Conservation (phyloP, 2,113 vertebrate species). For the Aramus guarauna region DNA sequence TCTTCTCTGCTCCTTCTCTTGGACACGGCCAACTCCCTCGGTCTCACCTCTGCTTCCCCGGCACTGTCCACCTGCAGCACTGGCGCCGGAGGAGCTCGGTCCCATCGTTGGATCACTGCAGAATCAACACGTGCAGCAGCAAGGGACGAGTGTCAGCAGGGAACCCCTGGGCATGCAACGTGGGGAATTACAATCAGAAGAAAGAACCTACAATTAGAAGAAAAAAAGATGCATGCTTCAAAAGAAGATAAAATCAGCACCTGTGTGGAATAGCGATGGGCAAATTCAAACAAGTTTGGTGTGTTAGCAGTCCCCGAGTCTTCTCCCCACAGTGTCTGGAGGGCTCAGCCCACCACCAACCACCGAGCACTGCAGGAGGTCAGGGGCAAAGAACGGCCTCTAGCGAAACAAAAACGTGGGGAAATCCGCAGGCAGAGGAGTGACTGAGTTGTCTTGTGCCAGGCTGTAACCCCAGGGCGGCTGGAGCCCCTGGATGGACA, state of each 20-base stretch:
- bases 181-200: background rate
- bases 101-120: background rate
- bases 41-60: background rate
- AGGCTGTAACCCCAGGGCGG: background rate
- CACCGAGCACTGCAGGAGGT: accelerated
- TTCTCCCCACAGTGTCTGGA: background rate
- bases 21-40: background rate
- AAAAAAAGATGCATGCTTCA: background rate
- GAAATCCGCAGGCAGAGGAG: background rate
- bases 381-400: accelerated
- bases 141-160: background rate
- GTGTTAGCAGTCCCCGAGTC: accelerated
- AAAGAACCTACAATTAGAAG: background rate
- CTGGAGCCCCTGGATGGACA: background rate
- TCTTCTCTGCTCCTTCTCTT: background rate
- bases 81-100: background rate
- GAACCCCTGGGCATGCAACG: background rate
- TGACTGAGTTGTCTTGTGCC: background rate
- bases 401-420: accelerated
- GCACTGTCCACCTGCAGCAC: background rate
- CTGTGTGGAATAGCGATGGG: background rate
- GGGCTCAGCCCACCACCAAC: background rate
- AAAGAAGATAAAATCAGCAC: accelerated
- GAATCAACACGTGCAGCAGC: background rate
- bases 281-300: accelerated